Conservation (phyloP, 2,113 vertebrate species). For the Vulpes vulpes region DNA sequence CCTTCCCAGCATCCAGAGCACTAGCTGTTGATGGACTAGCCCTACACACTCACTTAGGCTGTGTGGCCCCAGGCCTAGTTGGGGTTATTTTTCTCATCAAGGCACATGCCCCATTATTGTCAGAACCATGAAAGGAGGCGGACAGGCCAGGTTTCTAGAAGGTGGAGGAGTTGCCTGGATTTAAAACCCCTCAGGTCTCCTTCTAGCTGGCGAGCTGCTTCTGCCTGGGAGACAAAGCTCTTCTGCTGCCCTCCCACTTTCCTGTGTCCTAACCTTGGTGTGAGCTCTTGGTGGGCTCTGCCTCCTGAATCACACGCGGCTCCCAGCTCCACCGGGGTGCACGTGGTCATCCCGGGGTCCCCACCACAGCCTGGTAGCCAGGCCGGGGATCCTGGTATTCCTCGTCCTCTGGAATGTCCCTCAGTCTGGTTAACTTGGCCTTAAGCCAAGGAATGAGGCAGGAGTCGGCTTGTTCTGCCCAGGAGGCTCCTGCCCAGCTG, state of each 20-base stretch:
- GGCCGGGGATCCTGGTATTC: neutral
- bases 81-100: neutral
- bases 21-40: neutral
- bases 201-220: neutral
- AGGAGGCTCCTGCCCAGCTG: too few species aligned
- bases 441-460: neutral
- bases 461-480: neutral
- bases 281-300: neutral
- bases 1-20: neutral
- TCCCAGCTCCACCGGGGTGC: neutral
- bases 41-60: neutral
- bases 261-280: neutral
- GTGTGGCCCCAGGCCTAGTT: neutral
- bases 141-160: neutral
- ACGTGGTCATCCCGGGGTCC: neutral
- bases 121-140: fast-evolving
- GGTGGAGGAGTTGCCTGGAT: neutral
- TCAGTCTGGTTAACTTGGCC: neutral
- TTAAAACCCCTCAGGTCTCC: neutral
- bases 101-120: too few species aligned
- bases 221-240: neutral
- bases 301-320: fast-evolving
- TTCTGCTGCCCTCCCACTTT: neutral
- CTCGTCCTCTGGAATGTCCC: neutral
- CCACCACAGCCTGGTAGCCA: neutral